Evolutionary conservation across 2,888 invertebrate genomes (phyloP).

Genomic region (Ophraella communa): DNA sequence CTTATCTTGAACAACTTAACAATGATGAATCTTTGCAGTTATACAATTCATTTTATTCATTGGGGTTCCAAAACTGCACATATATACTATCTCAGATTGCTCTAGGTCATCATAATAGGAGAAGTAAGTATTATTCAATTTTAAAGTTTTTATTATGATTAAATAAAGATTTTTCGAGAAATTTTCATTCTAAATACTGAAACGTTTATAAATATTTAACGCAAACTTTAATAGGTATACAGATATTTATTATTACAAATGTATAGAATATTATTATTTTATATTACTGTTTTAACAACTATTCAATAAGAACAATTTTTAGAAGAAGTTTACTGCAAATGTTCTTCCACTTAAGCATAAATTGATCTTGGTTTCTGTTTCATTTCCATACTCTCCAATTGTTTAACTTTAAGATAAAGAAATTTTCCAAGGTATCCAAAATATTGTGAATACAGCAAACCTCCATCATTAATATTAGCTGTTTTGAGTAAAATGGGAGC

Average conservation of each 20-base stretch:
- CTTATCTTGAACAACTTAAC: constrained; percentile 86
- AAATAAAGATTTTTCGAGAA: background rate
- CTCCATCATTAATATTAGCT: constrained; percentile 42
- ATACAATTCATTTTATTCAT: constrained; percentile 75
- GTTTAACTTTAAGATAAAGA: constrained; percentile 48
- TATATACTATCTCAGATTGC: constrained; percentile 93
- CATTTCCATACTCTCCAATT: constrained; percentile 45
- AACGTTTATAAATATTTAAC: too few species aligned
- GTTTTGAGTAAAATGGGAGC: constrained; percentile 47
- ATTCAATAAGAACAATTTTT: too few species aligned
- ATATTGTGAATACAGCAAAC: constrained; percentile 43
- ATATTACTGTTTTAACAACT: too few species aligned
- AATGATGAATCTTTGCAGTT: constrained; percentile 89
- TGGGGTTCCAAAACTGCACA: constrained; percentile 86
- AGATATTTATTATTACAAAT: too few species aligned
- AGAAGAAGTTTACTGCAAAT: too few species aligned
- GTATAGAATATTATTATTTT: too few species aligned
- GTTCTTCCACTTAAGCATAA: too few species aligned
- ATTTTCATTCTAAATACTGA: too few species aligned
- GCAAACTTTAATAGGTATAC: too few species aligned
- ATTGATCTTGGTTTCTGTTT: constrained; percentile 20
- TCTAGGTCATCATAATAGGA: constrained; percentile 88
- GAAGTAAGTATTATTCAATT: constrained; percentile 66
- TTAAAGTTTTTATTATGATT: constrained; percentile 4
- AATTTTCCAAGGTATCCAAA: constrained; percentile 51